Evolutionary conservation across 2,113 vertebrate species (phyloP), one percentile per base, ranked within the genome.

Genomic region (Motacilla alba): DNA sequence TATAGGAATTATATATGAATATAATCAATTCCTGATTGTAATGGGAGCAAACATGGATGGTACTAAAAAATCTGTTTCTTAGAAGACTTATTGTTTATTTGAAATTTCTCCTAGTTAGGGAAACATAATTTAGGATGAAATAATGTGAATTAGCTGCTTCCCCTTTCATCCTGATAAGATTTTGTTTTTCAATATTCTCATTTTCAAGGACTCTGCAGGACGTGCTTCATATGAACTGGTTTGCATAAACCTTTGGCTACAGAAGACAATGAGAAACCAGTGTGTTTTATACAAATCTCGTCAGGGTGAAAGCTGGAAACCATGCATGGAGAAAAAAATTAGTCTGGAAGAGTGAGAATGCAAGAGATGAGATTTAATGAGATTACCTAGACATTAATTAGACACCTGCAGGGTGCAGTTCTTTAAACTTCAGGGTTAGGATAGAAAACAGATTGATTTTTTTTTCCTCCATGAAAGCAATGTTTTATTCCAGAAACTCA

Each of bases 211-310:
- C 58, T 73, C 52, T 56, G 44, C 62, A 78, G 78, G 56, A 87
- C 11, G 43, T 74, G n/a, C 66, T 67, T 82, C 21, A 6, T 13
- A 39, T 53, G 58, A 79, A 16, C 23, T 37, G n/a, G 9, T 86
- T 85, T 83, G 58, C 50, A 69, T 60, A 72, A 94, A 80, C 19
- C 15, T 85, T 85, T 44, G 73, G 72, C 59, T 83, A 41, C n/a
- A 73, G 41, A 80, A 86, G 31, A 47, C 53, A 60, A 10, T 52
- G 49, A 79, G 52, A 58, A 73, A 53, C 7, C 6, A 33, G 14
- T 5, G 2, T n/a, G 41, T 39, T 68, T 41, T 26, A 23, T 55
- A 75, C 66, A 93, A 28, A 33, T 50, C 22, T 75, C 1, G 0
- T 52, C 53, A 24, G 47, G 55, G 52, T 33, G 49, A 88, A 92